A percentile compares a stretch with the other conserved stretches of the same genome.
phyloP scores from a whole-genome alignment of 2,888 invertebrate genomes.

The Cylloceria caligata region DNA sequence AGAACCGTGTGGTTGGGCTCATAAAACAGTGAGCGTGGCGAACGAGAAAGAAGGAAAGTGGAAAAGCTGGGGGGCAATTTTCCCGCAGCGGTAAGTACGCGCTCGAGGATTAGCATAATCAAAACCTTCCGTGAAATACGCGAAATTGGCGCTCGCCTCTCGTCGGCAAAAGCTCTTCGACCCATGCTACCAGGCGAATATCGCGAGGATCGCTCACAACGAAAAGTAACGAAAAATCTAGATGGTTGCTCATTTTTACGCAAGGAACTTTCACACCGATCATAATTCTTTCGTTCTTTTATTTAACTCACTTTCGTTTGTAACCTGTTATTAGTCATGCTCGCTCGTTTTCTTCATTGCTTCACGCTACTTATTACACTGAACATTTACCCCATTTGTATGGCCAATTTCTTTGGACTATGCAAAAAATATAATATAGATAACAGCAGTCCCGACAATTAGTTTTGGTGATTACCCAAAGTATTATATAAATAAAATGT shows the following conservation, averaged over 20 bases:
- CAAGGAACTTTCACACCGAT: conserved; percentile 13
- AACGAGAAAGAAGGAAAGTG: conserved; percentile 19
- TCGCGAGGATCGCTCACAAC: neutral
- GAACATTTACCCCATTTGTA: neutral
- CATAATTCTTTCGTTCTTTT: conserved; percentile 9
- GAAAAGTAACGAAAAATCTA: neutral
- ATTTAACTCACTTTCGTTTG: neutral
- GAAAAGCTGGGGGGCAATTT: conserved; percentile 62
- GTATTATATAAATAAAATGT: neutral
- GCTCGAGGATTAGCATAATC: conserved; percentile 70
- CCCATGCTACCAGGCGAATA: conserved; percentile 23
- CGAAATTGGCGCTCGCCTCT: conserved; percentile 59
- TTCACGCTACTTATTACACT: neutral
- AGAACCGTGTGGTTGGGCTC: conserved; percentile 43
- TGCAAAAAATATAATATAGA: neutral
- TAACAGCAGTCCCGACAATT: neutral
- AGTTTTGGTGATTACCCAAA: neutral
- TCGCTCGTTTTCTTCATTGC: conserved; percentile 20
- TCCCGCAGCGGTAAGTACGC: conserved; percentile 24
- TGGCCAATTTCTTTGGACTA: neutral
- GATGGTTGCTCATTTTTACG: conserved; percentile 8
- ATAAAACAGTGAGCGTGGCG: conserved; percentile 47
- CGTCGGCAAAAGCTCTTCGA: conserved; percentile 28
- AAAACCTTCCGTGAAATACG: conserved; percentile 69
- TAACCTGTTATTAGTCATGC: conserved; percentile 21